Evolutionary conservation across 1,140 invertebrate species (phyloP).

Genomic region (Drosophila neocordata): DNA sequence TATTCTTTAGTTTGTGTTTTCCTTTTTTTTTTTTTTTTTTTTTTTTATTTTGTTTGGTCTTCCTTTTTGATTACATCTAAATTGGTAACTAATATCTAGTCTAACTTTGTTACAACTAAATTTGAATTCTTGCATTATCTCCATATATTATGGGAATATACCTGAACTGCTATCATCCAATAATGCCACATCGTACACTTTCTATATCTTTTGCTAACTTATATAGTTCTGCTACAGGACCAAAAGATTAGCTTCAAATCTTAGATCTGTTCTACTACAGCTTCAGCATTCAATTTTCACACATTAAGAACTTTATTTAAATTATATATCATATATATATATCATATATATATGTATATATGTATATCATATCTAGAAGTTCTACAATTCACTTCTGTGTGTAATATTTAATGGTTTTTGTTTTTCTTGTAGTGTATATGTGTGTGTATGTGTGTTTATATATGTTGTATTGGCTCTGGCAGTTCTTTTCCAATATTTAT

Average conservation of each 20-base stretch:
- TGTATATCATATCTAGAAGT: conserved; percentile 53
- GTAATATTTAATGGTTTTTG: conserved; percentile 30
- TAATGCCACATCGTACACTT: conserved; percentile 55
- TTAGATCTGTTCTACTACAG: conserved; percentile 41
- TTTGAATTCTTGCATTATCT: conserved; percentile 52
- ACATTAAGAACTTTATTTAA: conserved; percentile 72
- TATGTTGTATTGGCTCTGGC: conserved; percentile 70
- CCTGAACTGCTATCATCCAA: conserved; percentile 45
- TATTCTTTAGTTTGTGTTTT: conserved; percentile 31
- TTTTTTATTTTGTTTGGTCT: conserved; percentile 59
- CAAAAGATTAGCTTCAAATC: conserved; percentile 7
- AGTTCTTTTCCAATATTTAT: conserved; percentile 77
- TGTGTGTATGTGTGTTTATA: conserved; percentile 44
- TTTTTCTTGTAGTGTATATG: conserved; percentile 35
- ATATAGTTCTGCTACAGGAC: conserved; percentile 18
- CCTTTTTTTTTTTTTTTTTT: conserved; percentile 18
- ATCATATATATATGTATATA: conserved; percentile 54
- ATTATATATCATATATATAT: conserved; percentile 52
- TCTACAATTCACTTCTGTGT: conserved; percentile 63
- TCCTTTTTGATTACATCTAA: conserved; percentile 65
- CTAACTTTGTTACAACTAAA: conserved; percentile 50
- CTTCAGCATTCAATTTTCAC: conserved; percentile 71
- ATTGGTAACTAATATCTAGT: conserved; percentile 61
- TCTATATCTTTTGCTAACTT: background rate
- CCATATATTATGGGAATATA: conserved; percentile 76